A percentile compares a stretch with the other conserved stretches of the same genome.
phyloP scores from a whole-genome alignment of 2,888 invertebrate genomes.

The Carabus problematicus region DNA sequence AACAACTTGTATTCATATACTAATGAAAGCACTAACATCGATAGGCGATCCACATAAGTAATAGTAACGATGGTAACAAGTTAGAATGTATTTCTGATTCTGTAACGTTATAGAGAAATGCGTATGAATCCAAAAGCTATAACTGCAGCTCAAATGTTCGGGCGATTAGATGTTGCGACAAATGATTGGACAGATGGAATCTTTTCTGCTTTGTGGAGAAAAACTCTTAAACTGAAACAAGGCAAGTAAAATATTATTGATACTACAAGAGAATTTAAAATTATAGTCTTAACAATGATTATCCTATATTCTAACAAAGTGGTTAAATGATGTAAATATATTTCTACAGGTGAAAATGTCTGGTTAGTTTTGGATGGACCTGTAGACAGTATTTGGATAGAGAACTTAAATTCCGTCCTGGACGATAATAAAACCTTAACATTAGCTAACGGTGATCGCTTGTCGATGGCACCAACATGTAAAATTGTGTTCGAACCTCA shows the following conservation, averaged over 20 bases:
- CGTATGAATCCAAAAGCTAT: constrained; percentile 98
- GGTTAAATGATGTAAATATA: neutral
- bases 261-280: neutral
- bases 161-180: constrained; percentile 93
- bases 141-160: constrained; percentile 98
- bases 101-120: constrained; percentile 73
- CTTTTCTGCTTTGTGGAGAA: constrained; percentile 95
- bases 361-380: constrained; percentile 97
- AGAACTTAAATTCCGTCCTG: constrained; percentile 94
- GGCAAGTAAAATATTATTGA: constrained; percentile 55
- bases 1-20: constrained; percentile 86
- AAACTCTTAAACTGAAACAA: constrained; percentile 87
- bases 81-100: constrained; percentile 7
- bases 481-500: constrained; percentile 98
- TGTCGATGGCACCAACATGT: constrained; percentile 92
- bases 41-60: constrained; percentile 85
- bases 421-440: constrained; percentile 97
- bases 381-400: constrained; percentile 98
- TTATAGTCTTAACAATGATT: constrained; percentile 3
- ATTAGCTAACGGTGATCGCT: constrained; percentile 92
- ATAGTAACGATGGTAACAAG: constrained; percentile 45
- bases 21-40: constrained; percentile 90
- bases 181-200: constrained; percentile 99
- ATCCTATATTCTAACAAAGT: constrained; percentile 25
- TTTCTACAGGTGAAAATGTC: constrained; percentile 73